phyloP scores from a whole-genome alignment of 2,113 vertebrate species.

The Ellobius talpinus region DNA sequence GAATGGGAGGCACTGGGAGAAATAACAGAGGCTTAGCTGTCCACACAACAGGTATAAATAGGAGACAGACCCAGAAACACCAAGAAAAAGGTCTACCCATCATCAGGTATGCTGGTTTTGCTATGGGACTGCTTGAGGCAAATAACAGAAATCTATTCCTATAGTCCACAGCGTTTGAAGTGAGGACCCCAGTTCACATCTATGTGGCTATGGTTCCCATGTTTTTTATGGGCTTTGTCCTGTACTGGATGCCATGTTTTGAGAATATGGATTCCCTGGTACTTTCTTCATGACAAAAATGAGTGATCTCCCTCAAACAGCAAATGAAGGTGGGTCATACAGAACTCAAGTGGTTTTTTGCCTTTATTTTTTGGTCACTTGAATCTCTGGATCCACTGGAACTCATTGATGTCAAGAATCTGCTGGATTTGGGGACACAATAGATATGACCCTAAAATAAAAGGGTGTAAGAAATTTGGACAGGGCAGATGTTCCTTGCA shows the following conservation, averaged over 20 bases:
- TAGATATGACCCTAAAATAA: background rate
- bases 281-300: background rate
- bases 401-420: background rate
- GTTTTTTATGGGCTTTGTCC: background rate
- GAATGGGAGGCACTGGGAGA: background rate
- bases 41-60: background rate
- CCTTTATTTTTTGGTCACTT: background rate
- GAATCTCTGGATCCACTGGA: background rate
- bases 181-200: background rate
- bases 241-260: background rate
- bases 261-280: background rate
- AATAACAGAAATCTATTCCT: background rate
- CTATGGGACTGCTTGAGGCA: background rate
- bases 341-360: background rate
- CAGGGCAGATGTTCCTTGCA: background rate
- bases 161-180: background rate
- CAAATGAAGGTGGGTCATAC: background rate
- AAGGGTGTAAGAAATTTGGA: background rate
- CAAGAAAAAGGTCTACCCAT: background rate
- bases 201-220: fast-evolving
- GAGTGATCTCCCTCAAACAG: background rate
- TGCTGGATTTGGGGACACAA: background rate
- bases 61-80: background rate
- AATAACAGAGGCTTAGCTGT: background rate
- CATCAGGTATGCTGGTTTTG: background rate